Conservation (phyloP, 2,888 invertebrate species). For the Euphydryas editha region DNA sequence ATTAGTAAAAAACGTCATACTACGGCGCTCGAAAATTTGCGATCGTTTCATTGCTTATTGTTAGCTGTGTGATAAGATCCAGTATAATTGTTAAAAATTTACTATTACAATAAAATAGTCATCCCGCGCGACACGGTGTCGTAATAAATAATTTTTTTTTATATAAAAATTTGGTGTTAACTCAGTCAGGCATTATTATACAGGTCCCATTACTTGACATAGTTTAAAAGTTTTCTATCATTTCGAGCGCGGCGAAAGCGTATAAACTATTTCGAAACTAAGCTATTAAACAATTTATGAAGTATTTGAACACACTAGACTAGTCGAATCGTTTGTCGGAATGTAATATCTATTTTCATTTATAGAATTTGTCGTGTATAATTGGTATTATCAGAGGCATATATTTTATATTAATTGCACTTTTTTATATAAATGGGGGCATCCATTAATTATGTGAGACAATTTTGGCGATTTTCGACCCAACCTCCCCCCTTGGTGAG, state of each 20-base stretch:
- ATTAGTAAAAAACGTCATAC: neutral
- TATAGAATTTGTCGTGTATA: neutral
- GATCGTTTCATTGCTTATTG: neutral
- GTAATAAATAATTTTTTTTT: slow-evolving; percentile 56
- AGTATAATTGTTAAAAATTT: slow-evolving; percentile 36
- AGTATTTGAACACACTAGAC: slow-evolving; percentile 68
- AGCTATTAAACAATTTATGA: slow-evolving; percentile 52
- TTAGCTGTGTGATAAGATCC: neutral
- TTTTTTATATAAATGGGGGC: slow-evolving; percentile 5
- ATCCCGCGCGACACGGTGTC: slow-evolving; percentile 41
- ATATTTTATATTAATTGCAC: slow-evolving; percentile 14
- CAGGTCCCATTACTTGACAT: slow-evolving; percentile 65
- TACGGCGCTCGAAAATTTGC: neutral
- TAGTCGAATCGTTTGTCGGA: slow-evolving; percentile 60
- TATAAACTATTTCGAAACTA: slow-evolving; percentile 44
- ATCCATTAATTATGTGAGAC: too few species aligned
- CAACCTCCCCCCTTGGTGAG: too few species aligned
- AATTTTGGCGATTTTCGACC: too few species aligned
- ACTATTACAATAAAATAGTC: slow-evolving; percentile 39
- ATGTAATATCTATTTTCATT: slow-evolving; percentile 45
- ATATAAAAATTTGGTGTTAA: slow-evolving; percentile 73
- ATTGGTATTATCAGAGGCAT: slow-evolving; percentile 13
- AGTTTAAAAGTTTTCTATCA: slow-evolving; percentile 15
- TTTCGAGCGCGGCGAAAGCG: slow-evolving; percentile 52
- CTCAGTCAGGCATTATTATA: slow-evolving; percentile 70